A percentile compares a stretch with the other conserved stretches of the same genome.
Conservation (phyloP, 2,888 invertebrate species). For the Tetranychus piercei region DNA sequence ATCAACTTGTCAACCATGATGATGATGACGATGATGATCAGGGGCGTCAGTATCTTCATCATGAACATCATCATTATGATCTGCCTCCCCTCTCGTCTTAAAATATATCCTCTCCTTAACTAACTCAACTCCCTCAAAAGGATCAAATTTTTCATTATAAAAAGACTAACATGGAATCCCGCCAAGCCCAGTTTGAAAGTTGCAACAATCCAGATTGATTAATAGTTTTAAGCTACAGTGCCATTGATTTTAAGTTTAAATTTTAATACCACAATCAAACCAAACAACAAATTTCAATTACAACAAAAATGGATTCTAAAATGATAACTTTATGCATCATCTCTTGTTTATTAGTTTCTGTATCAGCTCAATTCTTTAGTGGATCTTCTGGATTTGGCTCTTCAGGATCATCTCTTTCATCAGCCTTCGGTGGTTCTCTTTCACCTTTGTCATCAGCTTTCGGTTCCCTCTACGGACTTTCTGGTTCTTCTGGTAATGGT, state of each 20-base stretch:
- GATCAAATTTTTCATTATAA: neutral
- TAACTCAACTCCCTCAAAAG: too few species aligned
- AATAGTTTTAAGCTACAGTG: neutral
- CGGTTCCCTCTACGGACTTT: neutral
- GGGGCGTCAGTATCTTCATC: neutral
- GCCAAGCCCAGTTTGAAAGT: neutral
- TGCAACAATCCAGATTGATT: neutral
- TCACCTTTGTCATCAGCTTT: neutral
- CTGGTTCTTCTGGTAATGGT: neutral
- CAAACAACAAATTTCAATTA: neutral
- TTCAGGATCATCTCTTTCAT: neutral
- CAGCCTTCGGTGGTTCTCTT: neutral
- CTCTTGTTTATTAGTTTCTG: neutral
- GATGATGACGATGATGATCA: neutral
- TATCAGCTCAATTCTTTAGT: neutral
- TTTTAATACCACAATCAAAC: neutral
- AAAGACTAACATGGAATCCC: neutral
- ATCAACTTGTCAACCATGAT: slow-evolving; percentile 1
- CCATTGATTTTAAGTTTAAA: neutral
- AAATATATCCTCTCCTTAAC: neutral
- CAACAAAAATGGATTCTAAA: neutral
- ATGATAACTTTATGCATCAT: neutral
- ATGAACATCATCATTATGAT: neutral
- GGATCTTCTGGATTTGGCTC: slow-evolving; percentile 3
- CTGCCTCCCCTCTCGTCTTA: neutral